Conservation (phyloP, 1,140 invertebrate species). For the Papilio glaucus region DNA sequence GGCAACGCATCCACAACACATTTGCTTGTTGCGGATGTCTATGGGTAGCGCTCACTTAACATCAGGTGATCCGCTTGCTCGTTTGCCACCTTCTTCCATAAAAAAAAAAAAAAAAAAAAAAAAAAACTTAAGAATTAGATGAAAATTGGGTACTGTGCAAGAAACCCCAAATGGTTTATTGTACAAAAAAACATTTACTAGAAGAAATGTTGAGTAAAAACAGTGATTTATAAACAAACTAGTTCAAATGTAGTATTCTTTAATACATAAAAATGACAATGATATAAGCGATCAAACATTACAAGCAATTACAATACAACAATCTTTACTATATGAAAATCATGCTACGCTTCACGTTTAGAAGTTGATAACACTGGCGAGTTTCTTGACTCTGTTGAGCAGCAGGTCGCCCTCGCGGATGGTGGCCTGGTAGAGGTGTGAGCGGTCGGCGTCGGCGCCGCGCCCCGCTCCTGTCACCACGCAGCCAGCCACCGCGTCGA, state of each 20-base stretch:
- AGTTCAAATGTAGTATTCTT: background rate
- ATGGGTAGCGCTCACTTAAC: too few species aligned
- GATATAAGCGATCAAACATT: background rate
- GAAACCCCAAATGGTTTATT: too few species aligned
- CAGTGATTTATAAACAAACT: background rate
- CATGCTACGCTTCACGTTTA: conserved; percentile 80
- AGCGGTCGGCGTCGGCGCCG: conserved; percentile 89
- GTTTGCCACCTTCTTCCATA: too few species aligned
- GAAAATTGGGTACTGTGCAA: too few species aligned
- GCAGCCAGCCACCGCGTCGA: conserved; percentile 98
- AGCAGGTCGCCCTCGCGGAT: conserved; percentile 99
- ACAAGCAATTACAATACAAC: background rate
- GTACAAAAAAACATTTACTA: too few species aligned
- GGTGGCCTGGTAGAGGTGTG: conserved; percentile 95
- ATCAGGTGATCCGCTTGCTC: too few species aligned
- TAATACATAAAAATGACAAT: conserved; percentile 4
- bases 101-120: too few species aligned
- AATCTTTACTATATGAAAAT: background rate
- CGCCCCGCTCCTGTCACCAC: conserved; percentile 97
- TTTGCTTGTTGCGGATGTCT: too few species aligned
- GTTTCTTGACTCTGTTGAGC: conserved; percentile 98
- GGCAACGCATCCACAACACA: too few species aligned
- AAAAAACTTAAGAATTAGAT: too few species aligned
- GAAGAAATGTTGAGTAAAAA: too few species aligned
- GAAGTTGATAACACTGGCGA: conserved; percentile 99